These are phyloP conservation scores for Acestrorhynchus altus DNA, from an alignment of 2,797 vertebrate genomes.

Conservation along the genomic window DNA sequence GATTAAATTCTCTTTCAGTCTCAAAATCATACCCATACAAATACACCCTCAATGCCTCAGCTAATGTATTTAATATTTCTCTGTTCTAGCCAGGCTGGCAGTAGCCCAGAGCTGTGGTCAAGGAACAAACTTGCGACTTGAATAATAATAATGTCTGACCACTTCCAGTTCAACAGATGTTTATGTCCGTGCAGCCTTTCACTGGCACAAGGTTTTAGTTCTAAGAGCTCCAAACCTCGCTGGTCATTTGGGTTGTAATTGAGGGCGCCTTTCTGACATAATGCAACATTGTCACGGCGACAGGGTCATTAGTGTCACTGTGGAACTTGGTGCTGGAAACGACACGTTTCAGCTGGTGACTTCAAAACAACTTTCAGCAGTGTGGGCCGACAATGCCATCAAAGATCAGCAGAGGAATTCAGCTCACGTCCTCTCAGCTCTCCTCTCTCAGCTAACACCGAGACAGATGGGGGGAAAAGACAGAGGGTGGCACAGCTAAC, in stretches of 20 bases:
- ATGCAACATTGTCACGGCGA: slow-evolving; percentile 19
- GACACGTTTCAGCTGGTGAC: slow-evolving; percentile 37
- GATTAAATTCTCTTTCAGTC: slow-evolving; percentile 58
- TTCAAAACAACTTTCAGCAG: slow-evolving; percentile 50
- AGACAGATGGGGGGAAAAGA: slow-evolving; percentile 1
- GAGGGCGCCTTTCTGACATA: slow-evolving; percentile 34
- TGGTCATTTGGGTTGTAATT: background rate
- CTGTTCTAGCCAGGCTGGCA: slow-evolving; percentile 77
- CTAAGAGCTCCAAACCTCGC: background rate
- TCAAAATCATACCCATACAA: slow-evolving; percentile 27
- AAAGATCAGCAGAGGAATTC: slow-evolving; percentile 26
- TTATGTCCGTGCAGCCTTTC: background rate
- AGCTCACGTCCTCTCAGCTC: slow-evolving; percentile 28
- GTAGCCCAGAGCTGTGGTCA: slow-evolving; percentile 67
- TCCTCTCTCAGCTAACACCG: background rate
- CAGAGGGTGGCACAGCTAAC: background rate
- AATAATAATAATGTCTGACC: slow-evolving; percentile 74
- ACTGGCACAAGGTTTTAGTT: slow-evolving; percentile 51
- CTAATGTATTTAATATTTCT: slow-evolving; percentile 48
- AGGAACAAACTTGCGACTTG: slow-evolving; percentile 67
- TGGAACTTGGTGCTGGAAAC: slow-evolving; percentile 22
- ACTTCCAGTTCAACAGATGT: slow-evolving; percentile 50
- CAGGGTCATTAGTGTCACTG: slow-evolving; percentile 35
- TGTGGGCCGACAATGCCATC: slow-evolving; percentile 23
- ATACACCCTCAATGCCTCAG: background rate